Evolutionary conservation across 2,113 vertebrate species (phyloP).

Genomic region (Orcinus orca): DNA sequence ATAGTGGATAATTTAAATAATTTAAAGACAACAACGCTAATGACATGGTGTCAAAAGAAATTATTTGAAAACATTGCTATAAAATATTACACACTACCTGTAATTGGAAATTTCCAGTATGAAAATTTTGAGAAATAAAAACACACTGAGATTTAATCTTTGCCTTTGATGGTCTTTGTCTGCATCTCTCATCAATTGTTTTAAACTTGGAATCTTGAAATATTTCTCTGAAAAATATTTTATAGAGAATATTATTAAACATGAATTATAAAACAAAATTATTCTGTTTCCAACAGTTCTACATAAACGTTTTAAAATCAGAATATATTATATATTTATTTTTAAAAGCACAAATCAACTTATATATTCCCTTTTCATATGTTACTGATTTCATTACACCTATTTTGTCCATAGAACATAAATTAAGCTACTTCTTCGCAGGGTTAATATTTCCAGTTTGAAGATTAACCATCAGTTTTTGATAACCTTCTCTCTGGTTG

Average conservation of each 20-base stretch:
- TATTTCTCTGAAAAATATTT: constrained; percentile 73
- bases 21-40: constrained; percentile 24
- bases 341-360: constrained; percentile 19
- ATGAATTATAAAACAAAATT: constrained; percentile 28
- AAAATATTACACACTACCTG: constrained; percentile 63
- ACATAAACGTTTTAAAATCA: background rate
- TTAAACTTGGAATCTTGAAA: constrained; percentile 39
- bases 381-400: background rate
- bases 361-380: background rate
- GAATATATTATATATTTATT: constrained; percentile 17
- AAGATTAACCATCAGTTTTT: constrained; percentile 13
- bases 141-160: constrained; percentile 41
- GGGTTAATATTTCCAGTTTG: constrained; percentile 26
- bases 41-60: background rate
- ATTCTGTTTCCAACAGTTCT: constrained; percentile 1
- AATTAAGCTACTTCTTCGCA: background rate
- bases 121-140: constrained; percentile 78
- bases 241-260: constrained; percentile 49
- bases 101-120: constrained; percentile 46
- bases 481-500: background rate
- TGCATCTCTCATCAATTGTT: constrained; percentile 24
- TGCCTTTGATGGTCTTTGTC: background rate
- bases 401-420: constrained; percentile 19
- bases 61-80: constrained; percentile 21
- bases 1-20: background rate